Evolutionary conservation across 1,140 invertebrate genomes (phyloP), one percentile per base, ranked within the genome.

Genomic region (Drosophila nigromelanica): DNA sequence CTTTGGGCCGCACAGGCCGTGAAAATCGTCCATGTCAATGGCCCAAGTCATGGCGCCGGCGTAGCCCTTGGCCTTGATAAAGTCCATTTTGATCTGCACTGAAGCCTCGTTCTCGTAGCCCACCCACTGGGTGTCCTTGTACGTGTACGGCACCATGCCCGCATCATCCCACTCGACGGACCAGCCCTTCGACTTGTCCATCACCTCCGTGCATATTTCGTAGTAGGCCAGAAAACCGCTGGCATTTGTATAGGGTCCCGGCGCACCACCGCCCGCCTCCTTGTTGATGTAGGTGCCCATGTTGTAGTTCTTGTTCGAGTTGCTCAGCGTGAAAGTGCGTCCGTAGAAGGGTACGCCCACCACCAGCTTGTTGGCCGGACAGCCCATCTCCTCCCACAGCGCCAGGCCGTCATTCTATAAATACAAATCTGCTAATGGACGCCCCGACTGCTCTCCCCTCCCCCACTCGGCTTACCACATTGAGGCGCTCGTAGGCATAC

Each of bases 11-110:
- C 96, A 97, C 3, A 96, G 76, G 1, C 96, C 96, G 52, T 93
- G 93, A 80, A 97, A 97, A 80, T 97, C 96, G 60, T 97, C 96
- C 96, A 97, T 97, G 71, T 97, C 96, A 48, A 97, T 96, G 5
- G 97, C 96, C 97, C 97, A 98, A 8, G 94, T 96, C 97, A 98
- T 98, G 1, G 96, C 94, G 5, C 97, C 97, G 0, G 95, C 95
- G 80, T 98, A 97, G 0, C 96, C 96, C 80, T 95, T 96, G 11
- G 94, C 81, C 82, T 96, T 97, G 62, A 97, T 96, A 91, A 94
- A 97, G 76, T 97, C 95, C 95, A 97, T 97, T 92, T 98, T 98
- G 52, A 97, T 96, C 77, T 96, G 95, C 1, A 98, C 92, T 81
- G 96, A 91, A 0, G 78, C 80, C 60, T 91, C 90, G 52, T 91